Evolutionary conservation across 2,113 vertebrate genomes (phyloP).

Genomic region (Hydrochoerus hydrochaeris): DNA sequence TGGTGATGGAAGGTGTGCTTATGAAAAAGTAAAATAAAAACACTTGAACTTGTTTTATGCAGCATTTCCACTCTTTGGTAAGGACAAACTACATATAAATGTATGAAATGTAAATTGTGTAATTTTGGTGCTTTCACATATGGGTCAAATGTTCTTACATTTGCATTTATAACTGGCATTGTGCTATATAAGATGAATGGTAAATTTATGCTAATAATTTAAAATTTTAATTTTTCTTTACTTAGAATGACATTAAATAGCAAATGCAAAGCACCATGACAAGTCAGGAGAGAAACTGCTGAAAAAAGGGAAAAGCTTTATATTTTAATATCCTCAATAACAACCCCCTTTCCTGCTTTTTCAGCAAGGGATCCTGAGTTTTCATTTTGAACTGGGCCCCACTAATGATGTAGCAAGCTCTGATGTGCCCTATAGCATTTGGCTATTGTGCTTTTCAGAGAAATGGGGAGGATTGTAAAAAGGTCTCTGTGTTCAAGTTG

Average conservation of each 20-base stretch:
- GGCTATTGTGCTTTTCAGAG: conserved; percentile 50
- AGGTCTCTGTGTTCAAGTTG: conserved; percentile 49
- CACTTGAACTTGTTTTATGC: neutral
- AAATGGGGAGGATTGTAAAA: conserved; percentile 45
- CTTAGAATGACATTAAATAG: conserved; percentile 54
- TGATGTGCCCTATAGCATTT: conserved; percentile 2
- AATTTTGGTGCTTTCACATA: conserved; percentile 38
- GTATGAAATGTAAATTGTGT: conserved; percentile 40
- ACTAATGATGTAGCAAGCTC: conserved; percentile 13
- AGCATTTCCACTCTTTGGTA: neutral
- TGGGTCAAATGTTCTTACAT: conserved; percentile 37
- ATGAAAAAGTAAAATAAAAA: conserved; percentile 46
- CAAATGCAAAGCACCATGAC: conserved; percentile 28
- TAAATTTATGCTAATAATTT: conserved; percentile 50
- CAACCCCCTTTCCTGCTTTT: neutral
- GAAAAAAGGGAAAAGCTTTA: conserved; percentile 33
- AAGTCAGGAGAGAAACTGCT: conserved; percentile 37
- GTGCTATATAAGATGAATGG: neutral
- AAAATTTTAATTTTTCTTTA: conserved; percentile 54
- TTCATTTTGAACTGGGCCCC: neutral
- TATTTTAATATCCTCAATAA: neutral
- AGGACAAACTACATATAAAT: conserved; percentile 20
- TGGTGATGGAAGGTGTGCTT: neutral
- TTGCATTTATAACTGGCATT: conserved; percentile 49
- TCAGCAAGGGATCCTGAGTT: neutral